phyloP scores from a whole-genome alignment of 2,888 invertebrate species.

The Eucera pruinosa region DNA sequence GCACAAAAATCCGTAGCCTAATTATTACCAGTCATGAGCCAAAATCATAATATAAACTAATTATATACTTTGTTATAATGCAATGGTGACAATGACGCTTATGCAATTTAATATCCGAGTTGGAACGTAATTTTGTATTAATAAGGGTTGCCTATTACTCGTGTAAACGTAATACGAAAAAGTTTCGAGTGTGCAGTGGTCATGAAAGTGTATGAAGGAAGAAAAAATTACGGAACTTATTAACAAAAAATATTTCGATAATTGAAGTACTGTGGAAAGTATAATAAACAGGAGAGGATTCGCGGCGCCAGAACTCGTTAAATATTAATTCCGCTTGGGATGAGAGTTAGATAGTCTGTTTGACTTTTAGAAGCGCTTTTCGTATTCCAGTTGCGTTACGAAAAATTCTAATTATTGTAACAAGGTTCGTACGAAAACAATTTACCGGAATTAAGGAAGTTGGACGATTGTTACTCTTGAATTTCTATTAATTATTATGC shows the following conservation, averaged over 20 bases:
- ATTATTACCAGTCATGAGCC: no score
- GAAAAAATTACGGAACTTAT: not conserved
- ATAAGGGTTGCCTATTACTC: no score
- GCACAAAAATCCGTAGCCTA: no score
- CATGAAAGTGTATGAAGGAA: not conserved
- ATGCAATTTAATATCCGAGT: no score
- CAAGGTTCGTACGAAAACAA: conserved; percentile 22
- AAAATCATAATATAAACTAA: no score
- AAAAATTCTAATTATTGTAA: conserved; percentile 40
- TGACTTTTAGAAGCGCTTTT: conserved; percentile 28
- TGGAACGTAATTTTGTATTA: no score
- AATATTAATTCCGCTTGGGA: conserved; percentile 36
- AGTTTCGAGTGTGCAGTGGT: no score
- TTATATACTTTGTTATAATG: no score
- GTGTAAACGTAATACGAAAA: no score
- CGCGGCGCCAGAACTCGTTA: conserved; percentile 35
- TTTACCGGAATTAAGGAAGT: conserved; percentile 22
- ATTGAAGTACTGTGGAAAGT: conserved; percentile 12
- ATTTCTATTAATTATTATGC: conserved; percentile 10
- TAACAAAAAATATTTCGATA: conserved; percentile 18
- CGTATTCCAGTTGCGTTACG: not conserved
- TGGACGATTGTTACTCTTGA: not conserved
- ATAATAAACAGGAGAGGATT: conserved; percentile 28
- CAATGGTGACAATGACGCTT: no score
- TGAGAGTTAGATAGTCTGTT: conserved; percentile 24